Base-by-base conservation (phyloP, 2,113 vertebrate genomes). In the Cyprinus carpio region DNA sequence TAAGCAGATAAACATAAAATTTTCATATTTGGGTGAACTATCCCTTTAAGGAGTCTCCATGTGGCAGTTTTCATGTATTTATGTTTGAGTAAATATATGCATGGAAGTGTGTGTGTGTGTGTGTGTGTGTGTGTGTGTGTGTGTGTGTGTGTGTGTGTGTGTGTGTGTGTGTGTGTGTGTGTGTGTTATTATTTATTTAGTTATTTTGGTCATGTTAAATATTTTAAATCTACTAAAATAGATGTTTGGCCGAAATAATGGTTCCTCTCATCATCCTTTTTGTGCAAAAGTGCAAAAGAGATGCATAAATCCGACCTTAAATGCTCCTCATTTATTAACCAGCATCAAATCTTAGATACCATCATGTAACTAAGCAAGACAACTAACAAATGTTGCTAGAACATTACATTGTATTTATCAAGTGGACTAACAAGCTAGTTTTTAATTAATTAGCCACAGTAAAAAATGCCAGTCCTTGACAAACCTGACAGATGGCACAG, bases 401-500 rank as follows among this genome's bases (percentile, higher is more conserved):
- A 54, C 62, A 65, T 20, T 46, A 31, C 64, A 54, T 43, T n/a
- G 46, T 34, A 67, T 69, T 54, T 51, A 54, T 82, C 62, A 29
- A 54, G 18, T 9, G 25, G 58, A 46, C 40, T 71, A 82, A 82
- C 43, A 25, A 82, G 80, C 40, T 51, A 67, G 62, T 82, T 82
- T 82, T 69, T 43, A 82, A 67, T 71, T 69, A 71, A 82, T 82
- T 82, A 82, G 43, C 20, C 43, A 46, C 16, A 71, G n/a, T 69
- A 20, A 49, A 81, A 80, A 65, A 40, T 15, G 23, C 6, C 58
- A 56, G 3, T 54, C 75, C 40, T 49, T 8, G 25, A 58, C 29
- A 51, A 71, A 31, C n/a, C 46, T 71, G 80, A 82, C 80, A 82
- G 80, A 82, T 82, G 80, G 80, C 64, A 69, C 25, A 37, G 62